Base-by-base conservation (phyloP, 2,113 vertebrate genomes). In the Oxygymnocypris stewartii region DNA sequence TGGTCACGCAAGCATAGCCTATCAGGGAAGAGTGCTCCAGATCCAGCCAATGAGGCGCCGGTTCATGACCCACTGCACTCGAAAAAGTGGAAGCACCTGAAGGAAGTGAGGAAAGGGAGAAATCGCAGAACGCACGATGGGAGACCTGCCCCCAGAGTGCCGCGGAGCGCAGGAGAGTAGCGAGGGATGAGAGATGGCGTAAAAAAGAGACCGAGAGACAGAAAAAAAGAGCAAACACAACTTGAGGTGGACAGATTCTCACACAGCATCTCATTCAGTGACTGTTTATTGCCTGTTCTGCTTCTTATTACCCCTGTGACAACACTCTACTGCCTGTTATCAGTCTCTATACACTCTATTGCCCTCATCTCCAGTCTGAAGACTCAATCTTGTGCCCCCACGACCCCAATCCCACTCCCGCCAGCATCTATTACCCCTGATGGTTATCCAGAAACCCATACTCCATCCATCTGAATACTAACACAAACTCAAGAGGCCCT, bases 81-180 rank as follows among this genome's bases (percentile, higher is more conserved):
- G 1, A 94, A 95, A 7, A 96, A 96, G 86, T 97, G 92, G 89
- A 94, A 97, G 85, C 95, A 96, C 84, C 89, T 95, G 1, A 93
- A 95, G 89, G 94, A 96, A 40, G 94, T 91, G 12, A 93, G 95
- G 76, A 96, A 95, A 90, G 96, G 95, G 71, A 94, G 97, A 65
- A 97, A 95, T 90, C 95, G 98, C 69, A 94, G 97, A 89, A 99
- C 95, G 47, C 96, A 97, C 0, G 94, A 94, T 1, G 91, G 92
- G 7, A 96, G 96, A 88, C 93, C 88, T 4, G 92, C 95, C 0
- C 96, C 96, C 44, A 93, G 98, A 78, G 95, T 95, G 0, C 98
- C 97, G 7, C 96, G 98, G 86, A 97, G 97, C 9, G 93, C 95
- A 0, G 92, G 93, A n/a, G 93, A 96, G 95, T 97, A 93, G 89